These are phyloP conservation scores for Axis porcinus DNA, from an alignment of 2,113 vertebrate genomes.

Conservation along the genomic window DNA sequence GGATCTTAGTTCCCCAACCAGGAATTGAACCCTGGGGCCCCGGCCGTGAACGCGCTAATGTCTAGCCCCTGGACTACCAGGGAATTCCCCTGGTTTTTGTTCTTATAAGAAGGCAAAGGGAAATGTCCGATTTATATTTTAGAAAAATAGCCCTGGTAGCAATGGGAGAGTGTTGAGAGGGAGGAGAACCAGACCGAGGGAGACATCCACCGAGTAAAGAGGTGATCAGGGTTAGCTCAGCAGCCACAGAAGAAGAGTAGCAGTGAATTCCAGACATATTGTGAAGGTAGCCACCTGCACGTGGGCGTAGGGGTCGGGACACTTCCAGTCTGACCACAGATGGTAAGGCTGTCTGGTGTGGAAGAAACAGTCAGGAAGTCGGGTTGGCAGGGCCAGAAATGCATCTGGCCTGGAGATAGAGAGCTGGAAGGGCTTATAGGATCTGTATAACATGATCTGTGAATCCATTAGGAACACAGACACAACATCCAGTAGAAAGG, in stretches of 20 bases:
- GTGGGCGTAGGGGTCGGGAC: fast-evolving
- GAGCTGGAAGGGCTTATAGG: not conserved
- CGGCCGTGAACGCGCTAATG: fast-evolving
- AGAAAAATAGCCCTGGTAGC: not conserved
- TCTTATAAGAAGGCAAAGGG: not conserved
- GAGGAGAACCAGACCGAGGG: not conserved
- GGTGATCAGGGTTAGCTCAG: fast-evolving
- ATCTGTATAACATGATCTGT: not conserved
- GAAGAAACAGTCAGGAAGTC: not conserved
- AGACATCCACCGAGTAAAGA: not conserved
- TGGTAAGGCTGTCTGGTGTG: fast-evolving
- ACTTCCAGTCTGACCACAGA: not conserved
- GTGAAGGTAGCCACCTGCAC: not conserved
- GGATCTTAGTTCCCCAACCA: not conserved
- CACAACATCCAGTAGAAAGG: not conserved
- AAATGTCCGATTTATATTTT: not conserved
- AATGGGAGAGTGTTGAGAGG: not conserved
- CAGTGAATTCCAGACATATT: not conserved
- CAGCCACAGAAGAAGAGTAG: not conserved
- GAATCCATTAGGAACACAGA: not conserved
- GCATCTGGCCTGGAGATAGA: not conserved
- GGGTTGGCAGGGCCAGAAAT: not conserved
- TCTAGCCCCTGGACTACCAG: not conserved
- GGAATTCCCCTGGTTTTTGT: not conserved
- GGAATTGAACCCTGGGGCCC: not conserved